phyloP scores from a whole-genome alignment of 2,888 invertebrate genomes.

The Cheilosia soror region DNA sequence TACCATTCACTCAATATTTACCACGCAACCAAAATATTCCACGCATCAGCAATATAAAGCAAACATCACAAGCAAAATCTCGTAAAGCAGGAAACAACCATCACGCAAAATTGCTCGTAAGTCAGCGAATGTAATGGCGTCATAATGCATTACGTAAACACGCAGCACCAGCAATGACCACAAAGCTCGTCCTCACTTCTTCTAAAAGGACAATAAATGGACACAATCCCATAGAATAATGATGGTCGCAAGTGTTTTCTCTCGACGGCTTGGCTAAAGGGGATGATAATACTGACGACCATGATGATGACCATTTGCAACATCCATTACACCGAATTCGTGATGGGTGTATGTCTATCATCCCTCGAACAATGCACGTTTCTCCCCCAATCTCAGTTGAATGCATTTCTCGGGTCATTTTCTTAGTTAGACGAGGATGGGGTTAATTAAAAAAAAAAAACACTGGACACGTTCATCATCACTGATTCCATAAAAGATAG shows the following conservation, averaged over 20 bases:
- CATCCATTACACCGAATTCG: conserved; percentile 56
- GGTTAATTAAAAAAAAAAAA: conserved; percentile 51
- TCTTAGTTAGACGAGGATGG: conserved; percentile 15
- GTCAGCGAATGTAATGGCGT: conserved; percentile 41
- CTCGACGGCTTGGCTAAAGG: neutral
- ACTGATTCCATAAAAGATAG: conserved; percentile 37
- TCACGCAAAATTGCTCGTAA: conserved; percentile 40
- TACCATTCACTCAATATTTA: conserved; percentile 4
- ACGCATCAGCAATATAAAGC: conserved; percentile 36
- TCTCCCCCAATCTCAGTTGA: conserved; percentile 22
- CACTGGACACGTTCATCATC: conserved; percentile 21
- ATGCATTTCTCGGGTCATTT: conserved; percentile 46
- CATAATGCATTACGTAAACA: conserved; percentile 49
- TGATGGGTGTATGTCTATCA: conserved; percentile 38
- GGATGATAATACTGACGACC: conserved; percentile 48
- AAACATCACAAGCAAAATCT: conserved; percentile 38
- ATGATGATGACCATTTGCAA: conserved; percentile 54
- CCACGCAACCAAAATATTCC: conserved; percentile 19
- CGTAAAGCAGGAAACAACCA: conserved; percentile 8
- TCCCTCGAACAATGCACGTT: conserved; percentile 28
- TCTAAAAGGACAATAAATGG: conserved; percentile 35
- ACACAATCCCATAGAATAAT: conserved; percentile 27
- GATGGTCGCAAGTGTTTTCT: conserved; percentile 37
- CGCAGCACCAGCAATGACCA: conserved; percentile 13
- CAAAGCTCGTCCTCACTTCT: conserved; percentile 12